These are phyloP conservation scores for Icerya purchasi DNA, from an alignment of 2,888 invertebrate genomes.

Conservation along the genomic window DNA sequence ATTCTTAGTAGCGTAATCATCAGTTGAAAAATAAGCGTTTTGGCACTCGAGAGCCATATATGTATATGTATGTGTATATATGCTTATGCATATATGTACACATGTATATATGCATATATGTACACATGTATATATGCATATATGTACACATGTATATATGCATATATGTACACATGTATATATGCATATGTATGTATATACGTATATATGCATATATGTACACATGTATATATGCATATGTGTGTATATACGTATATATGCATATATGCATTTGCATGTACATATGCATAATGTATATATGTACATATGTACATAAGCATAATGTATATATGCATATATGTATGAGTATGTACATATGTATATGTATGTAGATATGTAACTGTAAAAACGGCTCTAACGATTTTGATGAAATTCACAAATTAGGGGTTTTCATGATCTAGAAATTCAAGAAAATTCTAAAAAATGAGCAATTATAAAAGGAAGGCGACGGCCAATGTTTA, in stretches of 20 bases:
- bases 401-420: too few relatives aligned
- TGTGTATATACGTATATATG: neutral
- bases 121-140: neutral
- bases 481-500: too few relatives aligned
- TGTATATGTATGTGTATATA: neutral
- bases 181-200: neutral
- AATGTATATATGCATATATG: neutral
- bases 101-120: neutral
- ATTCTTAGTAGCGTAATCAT: too few relatives aligned
- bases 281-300: neutral
- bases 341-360: neutral
- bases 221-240: neutral
- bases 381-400: neutral
- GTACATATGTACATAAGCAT: neutral
- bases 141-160: neutral
- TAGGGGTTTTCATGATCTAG: too few relatives aligned
- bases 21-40: too few relatives aligned
- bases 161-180: neutral
- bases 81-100: neutral
- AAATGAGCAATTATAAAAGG: too few relatives aligned
- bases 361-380: neutral
- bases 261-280: neutral
- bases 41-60: too few relatives aligned
- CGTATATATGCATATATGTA: neutral
- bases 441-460: too few relatives aligned